Percentiles rank a stretch among this genome's conserved stretches.
Evolutionary conservation across 2,113 vertebrate genomes (phyloP).

Genomic region (Cacatua alba): DNA sequence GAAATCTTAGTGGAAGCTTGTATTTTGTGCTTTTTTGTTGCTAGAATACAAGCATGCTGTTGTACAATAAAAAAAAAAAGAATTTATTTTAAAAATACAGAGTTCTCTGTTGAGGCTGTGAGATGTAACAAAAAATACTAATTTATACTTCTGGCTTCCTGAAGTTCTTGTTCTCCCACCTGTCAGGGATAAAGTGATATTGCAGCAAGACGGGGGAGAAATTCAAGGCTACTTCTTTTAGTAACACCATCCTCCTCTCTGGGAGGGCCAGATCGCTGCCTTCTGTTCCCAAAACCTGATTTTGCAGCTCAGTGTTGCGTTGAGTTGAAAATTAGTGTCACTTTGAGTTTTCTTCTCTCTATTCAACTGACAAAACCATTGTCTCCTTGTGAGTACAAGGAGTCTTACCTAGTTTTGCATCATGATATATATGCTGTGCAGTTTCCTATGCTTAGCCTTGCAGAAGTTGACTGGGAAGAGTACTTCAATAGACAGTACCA

Average conservation of each 20-base stretch:
- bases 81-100: background rate
- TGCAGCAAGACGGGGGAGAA: background rate
- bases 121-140: background rate
- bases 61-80: background rate
- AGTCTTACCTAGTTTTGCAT: background rate
- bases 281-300: background rate
- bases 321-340: background rate
- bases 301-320: background rate
- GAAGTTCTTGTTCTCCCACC: background rate
- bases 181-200: background rate
- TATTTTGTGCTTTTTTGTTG: conserved; percentile 1
- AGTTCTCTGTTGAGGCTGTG: background rate
- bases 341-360: background rate
- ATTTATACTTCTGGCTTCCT: background rate
- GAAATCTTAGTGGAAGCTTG: background rate
- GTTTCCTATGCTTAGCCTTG: background rate
- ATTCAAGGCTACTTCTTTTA: background rate
- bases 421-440: background rate
- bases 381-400: background rate
- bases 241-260: background rate
- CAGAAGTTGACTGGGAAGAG: background rate
- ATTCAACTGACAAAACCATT: background rate
- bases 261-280: background rate
- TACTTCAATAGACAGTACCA: background rate
- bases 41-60: background rate